These are phyloP conservation scores for Coleophora deauratella DNA, from an alignment of 2,888 invertebrate genomes.

Conservation along the genomic window DNA sequence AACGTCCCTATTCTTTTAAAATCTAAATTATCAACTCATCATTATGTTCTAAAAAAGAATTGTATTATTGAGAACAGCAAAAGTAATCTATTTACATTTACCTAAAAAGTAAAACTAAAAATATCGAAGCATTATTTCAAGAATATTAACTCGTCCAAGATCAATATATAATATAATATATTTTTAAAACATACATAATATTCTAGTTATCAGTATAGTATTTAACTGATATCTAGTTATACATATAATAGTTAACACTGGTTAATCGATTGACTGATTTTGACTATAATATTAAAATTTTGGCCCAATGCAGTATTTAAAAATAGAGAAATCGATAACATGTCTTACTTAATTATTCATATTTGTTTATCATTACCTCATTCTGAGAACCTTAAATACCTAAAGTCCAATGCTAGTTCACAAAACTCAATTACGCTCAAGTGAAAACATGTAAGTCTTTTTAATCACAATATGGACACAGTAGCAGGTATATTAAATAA, in stretches of 20 bases:
- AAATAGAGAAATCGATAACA: constrained; percentile 30
- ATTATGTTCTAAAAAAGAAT: not conserved
- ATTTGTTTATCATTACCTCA: constrained; percentile 24
- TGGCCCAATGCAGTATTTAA: constrained; percentile 63
- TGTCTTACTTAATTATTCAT: constrained; percentile 23
- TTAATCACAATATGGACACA: constrained; percentile 32
- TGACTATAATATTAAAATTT: constrained; percentile 64
- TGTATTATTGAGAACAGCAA: constrained; percentile 5
- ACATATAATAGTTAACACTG: constrained; percentile 32
- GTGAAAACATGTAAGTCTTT: constrained; percentile 35
- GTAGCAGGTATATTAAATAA: constrained; percentile 35
- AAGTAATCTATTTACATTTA: too few relatives aligned
- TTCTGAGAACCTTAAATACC: constrained; percentile 29
- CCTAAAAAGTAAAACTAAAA: too few relatives aligned
- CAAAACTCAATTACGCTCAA: constrained; percentile 29
- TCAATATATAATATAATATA: constrained; percentile 14
- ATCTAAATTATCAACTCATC: constrained; percentile 12
- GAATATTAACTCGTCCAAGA: constrained; percentile 21
- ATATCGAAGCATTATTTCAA: constrained; percentile 4
- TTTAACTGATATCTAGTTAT: constrained; percentile 7
- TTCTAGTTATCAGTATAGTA: too few relatives aligned
- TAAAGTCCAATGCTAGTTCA: constrained; percentile 24
- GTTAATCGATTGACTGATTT: constrained; percentile 32
- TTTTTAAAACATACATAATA: constrained; percentile 15
- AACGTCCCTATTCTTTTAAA: constrained; percentile 46